Conservation (phyloP, 2,888 invertebrate species). For the Leptopterna dolabrata region DNA sequence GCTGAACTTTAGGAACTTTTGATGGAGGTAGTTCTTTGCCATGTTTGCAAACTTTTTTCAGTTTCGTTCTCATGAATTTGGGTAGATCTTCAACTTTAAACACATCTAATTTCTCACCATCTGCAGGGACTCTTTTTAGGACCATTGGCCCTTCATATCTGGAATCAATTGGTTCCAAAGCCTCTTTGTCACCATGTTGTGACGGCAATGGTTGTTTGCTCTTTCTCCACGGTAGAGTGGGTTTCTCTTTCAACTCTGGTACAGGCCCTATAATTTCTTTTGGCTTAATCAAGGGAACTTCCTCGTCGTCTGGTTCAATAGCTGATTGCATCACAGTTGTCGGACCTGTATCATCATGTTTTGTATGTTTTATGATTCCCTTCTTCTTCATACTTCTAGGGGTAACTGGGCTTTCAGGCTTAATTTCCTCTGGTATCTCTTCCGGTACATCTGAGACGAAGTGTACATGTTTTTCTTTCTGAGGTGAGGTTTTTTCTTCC, state of each 20-base stretch:
- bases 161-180: neutral
- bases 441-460: constrained; percentile 67
- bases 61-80: constrained; percentile 72
- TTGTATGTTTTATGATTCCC: constrained; percentile 60
- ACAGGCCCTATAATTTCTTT: constrained; percentile 54
- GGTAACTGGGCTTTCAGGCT: constrained; percentile 54
- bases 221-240: constrained; percentile 63
- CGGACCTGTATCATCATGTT: constrained; percentile 56
- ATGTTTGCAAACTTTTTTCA: constrained; percentile 67
- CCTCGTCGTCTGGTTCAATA: constrained; percentile 56
- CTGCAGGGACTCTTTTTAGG: neutral
- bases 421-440: constrained; percentile 61
- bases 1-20: constrained; percentile 74
- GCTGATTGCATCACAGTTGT: constrained; percentile 51
- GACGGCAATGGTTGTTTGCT: constrained; percentile 62
- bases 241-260: constrained; percentile 60
- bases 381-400: constrained; percentile 55
- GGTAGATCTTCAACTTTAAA: constrained; percentile 68
- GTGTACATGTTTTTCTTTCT: constrained; percentile 60
- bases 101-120: constrained; percentile 55
- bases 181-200: constrained; percentile 21
- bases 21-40: constrained; percentile 67
- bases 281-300: constrained; percentile 52
- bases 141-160: constrained; percentile 31
- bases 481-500: constrained; percentile 12